Percentiles rank a stretch among this genome's conserved stretches.
phyloP scores from a whole-genome alignment of 2,888 invertebrate species.

The Acanthosepion pharaonis region DNA sequence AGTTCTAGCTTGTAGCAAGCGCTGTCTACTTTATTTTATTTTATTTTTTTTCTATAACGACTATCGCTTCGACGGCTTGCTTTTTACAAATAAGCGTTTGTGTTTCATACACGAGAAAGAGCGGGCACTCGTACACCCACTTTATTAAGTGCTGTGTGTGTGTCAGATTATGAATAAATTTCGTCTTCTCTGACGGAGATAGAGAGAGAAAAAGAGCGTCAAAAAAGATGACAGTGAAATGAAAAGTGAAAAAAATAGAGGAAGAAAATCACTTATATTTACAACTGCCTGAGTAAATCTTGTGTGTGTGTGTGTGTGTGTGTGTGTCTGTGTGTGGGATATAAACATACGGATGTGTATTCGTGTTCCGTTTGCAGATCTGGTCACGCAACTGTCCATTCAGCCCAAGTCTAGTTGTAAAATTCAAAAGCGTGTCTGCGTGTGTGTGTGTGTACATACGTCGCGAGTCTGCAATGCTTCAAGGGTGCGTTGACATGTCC shows the following conservation, averaged over 20 bases:
- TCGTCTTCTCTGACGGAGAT: too few relatives aligned
- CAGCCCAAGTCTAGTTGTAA: constrained; percentile 51
- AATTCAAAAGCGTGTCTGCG: constrained; percentile 53
- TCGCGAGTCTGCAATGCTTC: too few relatives aligned
- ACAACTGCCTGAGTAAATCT: background rate
- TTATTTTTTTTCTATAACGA: background rate
- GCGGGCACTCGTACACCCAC: background rate
- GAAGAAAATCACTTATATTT: too few relatives aligned
- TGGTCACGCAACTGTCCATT: background rate
- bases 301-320: constrained; percentile 52
- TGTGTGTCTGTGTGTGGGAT: constrained; percentile 52
- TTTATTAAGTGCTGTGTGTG: constrained; percentile 51
- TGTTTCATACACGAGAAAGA: background rate
- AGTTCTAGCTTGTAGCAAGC: background rate
- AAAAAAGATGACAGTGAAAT: too few relatives aligned
- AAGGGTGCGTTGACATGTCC: too few relatives aligned
- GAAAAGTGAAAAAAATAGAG: too few relatives aligned
- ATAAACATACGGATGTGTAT: background rate
- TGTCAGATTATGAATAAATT: constrained; percentile 38
- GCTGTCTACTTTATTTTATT: background rate
- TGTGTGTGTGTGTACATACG: constrained; percentile 54
- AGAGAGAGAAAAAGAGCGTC: too few relatives aligned
- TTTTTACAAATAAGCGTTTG: background rate
- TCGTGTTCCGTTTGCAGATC: too few relatives aligned
- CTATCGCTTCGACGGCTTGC: background rate